phyloP scores from a whole-genome alignment of 2,888 invertebrate genomes.

The Unio pictorum region DNA sequence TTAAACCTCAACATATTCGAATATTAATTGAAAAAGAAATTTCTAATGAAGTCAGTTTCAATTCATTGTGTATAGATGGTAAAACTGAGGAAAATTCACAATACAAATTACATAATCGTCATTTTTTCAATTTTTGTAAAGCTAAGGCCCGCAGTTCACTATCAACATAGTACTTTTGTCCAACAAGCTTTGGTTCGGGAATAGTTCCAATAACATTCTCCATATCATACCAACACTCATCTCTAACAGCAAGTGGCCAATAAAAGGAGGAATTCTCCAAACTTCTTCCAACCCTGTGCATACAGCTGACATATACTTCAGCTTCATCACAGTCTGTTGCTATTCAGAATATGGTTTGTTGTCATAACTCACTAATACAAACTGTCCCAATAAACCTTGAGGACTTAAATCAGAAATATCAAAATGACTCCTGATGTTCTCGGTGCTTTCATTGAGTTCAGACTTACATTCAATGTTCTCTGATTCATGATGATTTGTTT shows the following conservation, averaged over 20 bases:
- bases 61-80: no score
- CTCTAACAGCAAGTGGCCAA: slow-evolving; percentile 9
- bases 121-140: no score
- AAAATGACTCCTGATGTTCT: not conserved
- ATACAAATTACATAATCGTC: no score
- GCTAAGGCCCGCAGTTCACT: not conserved
- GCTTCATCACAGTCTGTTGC: slow-evolving; percentile 10
- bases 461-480: slow-evolving; percentile 1
- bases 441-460: not conserved
- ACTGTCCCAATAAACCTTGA: slow-evolving; percentile 5
- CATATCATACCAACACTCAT: slow-evolving; percentile 14
- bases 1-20: no score
- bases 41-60: no score
- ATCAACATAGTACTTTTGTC: slow-evolving; percentile 4
- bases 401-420: not conserved
- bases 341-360: slow-evolving; percentile 7
- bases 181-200: slow-evolving; percentile 7
- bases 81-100: no score
- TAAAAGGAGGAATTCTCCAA: slow-evolving; percentile 5
- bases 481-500: not conserved
- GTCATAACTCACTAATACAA: slow-evolving; percentile 8
- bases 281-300: slow-evolving; percentile 9
- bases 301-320: slow-evolving; percentile 10
- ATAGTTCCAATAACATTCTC: slow-evolving; percentile 10
- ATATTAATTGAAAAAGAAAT: no score